These are phyloP conservation scores for Sarcophaga rosellei DNA, from an alignment of 2,888 invertebrate species.

Conservation along the genomic window DNA sequence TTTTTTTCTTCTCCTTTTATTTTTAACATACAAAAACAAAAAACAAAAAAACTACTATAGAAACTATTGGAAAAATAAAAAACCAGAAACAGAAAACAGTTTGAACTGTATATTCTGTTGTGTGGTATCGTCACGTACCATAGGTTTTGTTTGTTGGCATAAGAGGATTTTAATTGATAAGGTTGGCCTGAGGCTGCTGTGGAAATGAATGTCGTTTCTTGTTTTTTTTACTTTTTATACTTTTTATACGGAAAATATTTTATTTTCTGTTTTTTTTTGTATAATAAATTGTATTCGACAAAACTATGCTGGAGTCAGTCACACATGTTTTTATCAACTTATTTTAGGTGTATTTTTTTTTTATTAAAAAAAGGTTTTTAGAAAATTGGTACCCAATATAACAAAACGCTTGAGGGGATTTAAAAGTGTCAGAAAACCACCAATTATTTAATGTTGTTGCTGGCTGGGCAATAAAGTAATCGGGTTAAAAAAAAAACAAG, in stretches of 20 bases:
- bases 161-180: slow-evolving; percentile 50
- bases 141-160: slow-evolving; percentile 22
- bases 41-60: slow-evolving; percentile 4
- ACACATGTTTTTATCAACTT: too few species aligned
- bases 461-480: too few species aligned
- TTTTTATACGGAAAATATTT: too few species aligned
- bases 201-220: neutral
- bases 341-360: too few species aligned
- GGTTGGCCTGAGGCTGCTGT: neutral
- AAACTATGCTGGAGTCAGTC: too few species aligned
- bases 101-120: slow-evolving; percentile 32
- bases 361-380: neutral
- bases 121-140: slow-evolving; percentile 46
- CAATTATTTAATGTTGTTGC: neutral
- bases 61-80: slow-evolving; percentile 2
- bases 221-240: too few species aligned
- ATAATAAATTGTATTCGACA: neutral
- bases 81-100: slow-evolving; percentile 1
- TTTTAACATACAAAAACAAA: neutral
- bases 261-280: neutral
- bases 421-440: neutral
- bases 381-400: neutral
- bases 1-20: neutral
- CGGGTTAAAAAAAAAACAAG: too few species aligned
- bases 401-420: neutral